A percentile compares a stretch with the other conserved stretches of the same genome.
phyloP scores from a whole-genome alignment of 2,888 invertebrate genomes.

The Maniola hyperantus region DNA sequence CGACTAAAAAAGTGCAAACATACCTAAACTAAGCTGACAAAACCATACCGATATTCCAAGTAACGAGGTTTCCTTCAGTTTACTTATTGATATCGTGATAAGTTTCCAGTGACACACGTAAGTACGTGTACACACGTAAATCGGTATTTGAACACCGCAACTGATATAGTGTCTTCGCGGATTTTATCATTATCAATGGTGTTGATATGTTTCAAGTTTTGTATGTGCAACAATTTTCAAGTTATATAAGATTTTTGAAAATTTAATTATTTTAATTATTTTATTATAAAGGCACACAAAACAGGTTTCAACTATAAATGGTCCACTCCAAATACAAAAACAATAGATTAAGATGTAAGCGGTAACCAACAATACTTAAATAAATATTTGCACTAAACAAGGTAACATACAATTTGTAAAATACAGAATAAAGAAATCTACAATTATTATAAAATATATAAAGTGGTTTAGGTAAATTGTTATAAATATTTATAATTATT shows the following conservation, averaged over 20 bases:
- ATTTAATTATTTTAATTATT: no score
- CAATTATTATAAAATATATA: no score
- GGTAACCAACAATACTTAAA: no score
- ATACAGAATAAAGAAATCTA: no score
- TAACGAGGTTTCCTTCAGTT: slow-evolving; percentile 62
- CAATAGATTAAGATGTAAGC: no score
- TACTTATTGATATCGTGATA: slow-evolving; percentile 69
- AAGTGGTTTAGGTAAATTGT: no score
- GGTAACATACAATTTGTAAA: no score
- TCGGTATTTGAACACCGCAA: slow-evolving; percentile 51
- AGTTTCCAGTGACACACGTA: slow-evolving; percentile 52
- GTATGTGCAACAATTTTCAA: slow-evolving; percentile 11
- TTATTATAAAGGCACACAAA: no score
- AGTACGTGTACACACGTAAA: slow-evolving; percentile 43
- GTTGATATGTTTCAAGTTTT: slow-evolving; percentile 25
- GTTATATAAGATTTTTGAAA: no score
- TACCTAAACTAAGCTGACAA: slow-evolving; percentile 33
- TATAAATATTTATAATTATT: no score
- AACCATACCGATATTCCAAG: slow-evolving; percentile 55
- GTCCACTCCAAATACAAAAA: no score
- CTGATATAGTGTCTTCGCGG: slow-evolving; percentile 51
- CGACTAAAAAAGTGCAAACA: slow-evolving; percentile 19
- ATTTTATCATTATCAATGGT: slow-evolving; percentile 51
- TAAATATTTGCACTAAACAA: no score
- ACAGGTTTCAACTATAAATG: background rate